phyloP scores from a whole-genome alignment of 2,797 vertebrate species.

The Acrocephalus scirpaceus region DNA sequence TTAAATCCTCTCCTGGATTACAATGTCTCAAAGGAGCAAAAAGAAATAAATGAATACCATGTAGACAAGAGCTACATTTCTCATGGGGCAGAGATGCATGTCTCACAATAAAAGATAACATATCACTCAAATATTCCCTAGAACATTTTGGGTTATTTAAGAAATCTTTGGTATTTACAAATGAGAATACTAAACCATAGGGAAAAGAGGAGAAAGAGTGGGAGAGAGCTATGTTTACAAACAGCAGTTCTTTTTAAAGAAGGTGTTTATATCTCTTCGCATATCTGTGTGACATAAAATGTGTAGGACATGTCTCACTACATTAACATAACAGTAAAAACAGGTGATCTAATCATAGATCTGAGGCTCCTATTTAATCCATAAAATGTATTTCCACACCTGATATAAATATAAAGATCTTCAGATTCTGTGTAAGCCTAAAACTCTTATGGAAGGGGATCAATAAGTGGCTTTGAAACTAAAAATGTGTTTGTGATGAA shows the following conservation, averaged over 20 bases:
- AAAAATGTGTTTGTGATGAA: background rate
- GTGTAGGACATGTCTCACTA: background rate
- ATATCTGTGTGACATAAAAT: background rate
- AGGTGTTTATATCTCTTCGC: background rate
- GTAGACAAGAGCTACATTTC: background rate
- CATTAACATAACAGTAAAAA: background rate
- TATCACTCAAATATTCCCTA: background rate
- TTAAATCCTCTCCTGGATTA: background rate
- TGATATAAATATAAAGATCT: background rate
- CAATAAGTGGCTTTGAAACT: background rate
- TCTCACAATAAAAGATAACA: background rate
- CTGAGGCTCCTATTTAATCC: accelerated
- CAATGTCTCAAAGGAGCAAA: background rate
- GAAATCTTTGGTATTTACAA: background rate
- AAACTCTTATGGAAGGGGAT: background rate
- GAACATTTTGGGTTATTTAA: background rate
- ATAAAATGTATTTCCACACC: background rate
- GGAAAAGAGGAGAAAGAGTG: background rate
- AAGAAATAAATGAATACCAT: background rate
- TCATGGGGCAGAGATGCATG: background rate
- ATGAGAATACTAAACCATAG: background rate
- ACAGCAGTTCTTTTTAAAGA: background rate
- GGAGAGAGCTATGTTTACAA: background rate
- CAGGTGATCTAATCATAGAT: background rate
- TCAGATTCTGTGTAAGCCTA: background rate